phyloP scores from a whole-genome alignment of 1,140 invertebrate species.

The Dreissena polymorpha region DNA sequence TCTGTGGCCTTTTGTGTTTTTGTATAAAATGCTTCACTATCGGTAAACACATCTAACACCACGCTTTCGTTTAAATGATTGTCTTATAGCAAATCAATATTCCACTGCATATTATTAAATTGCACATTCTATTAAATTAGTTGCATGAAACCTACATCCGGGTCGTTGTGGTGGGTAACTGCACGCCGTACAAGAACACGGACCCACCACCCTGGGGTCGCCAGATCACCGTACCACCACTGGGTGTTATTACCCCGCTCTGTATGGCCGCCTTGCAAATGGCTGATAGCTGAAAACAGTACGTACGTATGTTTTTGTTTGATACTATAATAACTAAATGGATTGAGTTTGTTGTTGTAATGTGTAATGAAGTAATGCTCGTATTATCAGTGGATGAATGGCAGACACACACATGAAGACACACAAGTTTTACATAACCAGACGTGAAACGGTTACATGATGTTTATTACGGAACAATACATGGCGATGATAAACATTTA shows the following conservation, averaged over 20 bases:
- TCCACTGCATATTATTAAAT: too few species aligned
- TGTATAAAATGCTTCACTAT: too few species aligned
- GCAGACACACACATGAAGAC: background rate
- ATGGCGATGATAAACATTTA: background rate
- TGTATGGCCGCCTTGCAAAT: slow-evolving; percentile 32
- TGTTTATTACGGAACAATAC: background rate
- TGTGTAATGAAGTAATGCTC: background rate
- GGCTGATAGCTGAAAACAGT: slow-evolving; percentile 8
- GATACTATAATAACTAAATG: background rate
- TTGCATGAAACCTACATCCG: background rate
- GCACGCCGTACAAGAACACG: background rate
- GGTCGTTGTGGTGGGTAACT: slow-evolving; percentile 10
- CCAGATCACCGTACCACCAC: slow-evolving; percentile 41
- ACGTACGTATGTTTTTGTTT: too few species aligned
- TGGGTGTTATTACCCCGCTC: slow-evolving; percentile 18
- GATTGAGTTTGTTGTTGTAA: background rate
- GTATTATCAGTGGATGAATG: background rate
- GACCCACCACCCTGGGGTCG: slow-evolving; percentile 7
- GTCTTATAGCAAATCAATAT: too few species aligned
- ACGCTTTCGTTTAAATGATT: too few species aligned
- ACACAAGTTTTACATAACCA: background rate
- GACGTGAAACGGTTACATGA: background rate
- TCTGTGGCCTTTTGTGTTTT: too few species aligned
- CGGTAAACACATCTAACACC: too few species aligned
- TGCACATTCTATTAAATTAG: too few species aligned